phyloP scores from a whole-genome alignment of 2,888 invertebrate species.

The Argyra leucocephala region DNA sequence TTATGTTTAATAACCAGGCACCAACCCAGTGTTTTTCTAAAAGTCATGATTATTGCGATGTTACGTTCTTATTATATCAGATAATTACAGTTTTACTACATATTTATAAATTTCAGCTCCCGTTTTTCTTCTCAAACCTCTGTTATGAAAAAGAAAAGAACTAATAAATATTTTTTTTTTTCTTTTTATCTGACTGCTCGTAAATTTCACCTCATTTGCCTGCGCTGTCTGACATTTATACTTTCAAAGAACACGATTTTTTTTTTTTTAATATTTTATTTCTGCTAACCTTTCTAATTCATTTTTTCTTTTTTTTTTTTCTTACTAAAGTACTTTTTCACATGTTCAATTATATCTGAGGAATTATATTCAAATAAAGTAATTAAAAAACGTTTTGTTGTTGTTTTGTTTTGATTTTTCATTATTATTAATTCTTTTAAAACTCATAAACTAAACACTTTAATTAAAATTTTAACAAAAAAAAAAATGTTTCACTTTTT shows the following conservation, averaged over 20 bases:
- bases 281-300: not conserved
- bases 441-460: slow-evolving; percentile 6
- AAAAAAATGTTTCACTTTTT: not conserved
- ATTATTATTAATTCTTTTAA: not conserved
- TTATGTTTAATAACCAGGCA: no score
- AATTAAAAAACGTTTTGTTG: not conserved
- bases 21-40: no score
- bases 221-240: not conserved
- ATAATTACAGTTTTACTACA: no score
- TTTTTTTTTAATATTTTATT: not conserved
- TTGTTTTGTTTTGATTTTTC: not conserved
- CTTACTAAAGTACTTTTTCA: not conserved
- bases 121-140: no score
- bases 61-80: no score
- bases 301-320: not conserved
- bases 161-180: not conserved
- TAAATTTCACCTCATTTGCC: not conserved
- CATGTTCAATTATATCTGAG: not conserved
- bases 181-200: not conserved
- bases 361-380: slow-evolving; percentile 6
- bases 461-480: not conserved
- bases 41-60: no score
- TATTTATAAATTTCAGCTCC: no score
- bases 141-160: no score
- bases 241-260: not conserved